These are phyloP conservation scores for Lathamus discolor DNA, from an alignment of 2,113 vertebrate genomes.

Conservation along the genomic window DNA sequence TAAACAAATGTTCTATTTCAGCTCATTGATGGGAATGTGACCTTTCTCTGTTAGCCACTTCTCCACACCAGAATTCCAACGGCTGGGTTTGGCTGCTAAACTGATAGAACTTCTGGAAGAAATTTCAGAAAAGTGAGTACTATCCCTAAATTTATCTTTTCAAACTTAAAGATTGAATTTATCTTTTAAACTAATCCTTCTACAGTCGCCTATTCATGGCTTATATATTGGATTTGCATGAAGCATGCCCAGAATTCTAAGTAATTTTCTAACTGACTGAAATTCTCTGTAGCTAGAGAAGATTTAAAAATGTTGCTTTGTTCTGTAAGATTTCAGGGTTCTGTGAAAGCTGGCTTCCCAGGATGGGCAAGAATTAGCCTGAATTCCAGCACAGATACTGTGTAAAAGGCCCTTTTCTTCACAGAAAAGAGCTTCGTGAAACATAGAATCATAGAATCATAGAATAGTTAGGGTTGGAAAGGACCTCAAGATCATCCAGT, in stretches of 20 bases:
- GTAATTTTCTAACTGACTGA: neutral
- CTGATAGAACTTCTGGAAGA: slow-evolving; percentile 96
- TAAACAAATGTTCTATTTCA: too few relatives aligned
- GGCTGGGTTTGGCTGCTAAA: slow-evolving; percentile 92
- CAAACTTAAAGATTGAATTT: neutral
- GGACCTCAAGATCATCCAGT: too few relatives aligned
- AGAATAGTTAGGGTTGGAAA: too few relatives aligned
- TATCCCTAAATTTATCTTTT: neutral
- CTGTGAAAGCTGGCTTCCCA: neutral
- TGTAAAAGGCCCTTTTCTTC: neutral
- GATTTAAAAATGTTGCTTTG: neutral
- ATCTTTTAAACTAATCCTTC: neutral
- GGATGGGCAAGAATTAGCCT: neutral
- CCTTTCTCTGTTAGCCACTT: too few relatives aligned
- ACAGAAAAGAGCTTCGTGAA: neutral
- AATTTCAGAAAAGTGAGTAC: slow-evolving; percentile 90
- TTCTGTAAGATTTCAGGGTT: neutral
- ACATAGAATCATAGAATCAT: too few relatives aligned
- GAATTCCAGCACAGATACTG: neutral
- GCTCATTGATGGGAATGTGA: too few relatives aligned
- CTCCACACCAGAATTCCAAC: slow-evolving; percentile 92
- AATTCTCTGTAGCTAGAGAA: neutral
- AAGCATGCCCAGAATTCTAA: neutral
- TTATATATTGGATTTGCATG: neutral
- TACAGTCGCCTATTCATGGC: neutral